A percentile compares a stretch with the other conserved stretches of the same genome.
phyloP scores from a whole-genome alignment of 2,797 vertebrate genomes.

The Phoeniculus purpureus region DNA sequence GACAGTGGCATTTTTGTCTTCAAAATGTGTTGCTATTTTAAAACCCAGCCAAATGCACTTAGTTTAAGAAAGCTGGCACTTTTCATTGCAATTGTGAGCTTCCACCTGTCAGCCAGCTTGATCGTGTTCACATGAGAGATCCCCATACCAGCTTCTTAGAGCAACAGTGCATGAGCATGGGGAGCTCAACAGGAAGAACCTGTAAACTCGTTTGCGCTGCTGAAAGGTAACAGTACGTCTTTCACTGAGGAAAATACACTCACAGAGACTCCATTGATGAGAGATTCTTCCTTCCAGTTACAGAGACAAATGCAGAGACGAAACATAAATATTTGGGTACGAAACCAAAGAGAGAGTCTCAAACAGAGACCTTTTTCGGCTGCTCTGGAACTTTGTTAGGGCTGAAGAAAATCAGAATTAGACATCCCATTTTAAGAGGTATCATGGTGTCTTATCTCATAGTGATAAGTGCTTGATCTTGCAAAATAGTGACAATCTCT shows the following conservation, averaged over 20 bases:
- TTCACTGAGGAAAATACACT: not conserved
- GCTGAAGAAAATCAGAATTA: not conserved
- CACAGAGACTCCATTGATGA: not conserved
- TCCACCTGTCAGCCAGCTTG: conserved; percentile 38
- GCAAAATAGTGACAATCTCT: not conserved
- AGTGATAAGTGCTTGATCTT: not conserved
- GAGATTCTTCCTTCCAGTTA: not conserved
- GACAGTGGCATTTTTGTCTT: conserved; percentile 61
- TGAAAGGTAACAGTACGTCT: not conserved
- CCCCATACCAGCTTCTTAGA: not conserved
- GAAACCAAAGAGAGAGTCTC: not conserved
- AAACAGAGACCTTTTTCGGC: not conserved
- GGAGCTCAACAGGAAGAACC: not conserved
- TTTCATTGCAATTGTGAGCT: conserved; percentile 41
- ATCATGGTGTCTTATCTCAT: not conserved
- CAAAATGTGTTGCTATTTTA: conserved; percentile 21
- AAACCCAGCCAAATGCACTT: conserved; percentile 45
- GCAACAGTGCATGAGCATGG: not conserved
- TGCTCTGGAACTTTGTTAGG: not conserved
- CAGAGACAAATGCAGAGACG: not conserved
- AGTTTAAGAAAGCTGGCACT: conserved; percentile 42
- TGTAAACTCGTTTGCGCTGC: not conserved
- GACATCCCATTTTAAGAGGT: not conserved
- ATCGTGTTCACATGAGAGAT: not conserved
- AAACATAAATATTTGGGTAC: not conserved